Conservation (phyloP, 2,113 vertebrate species). For the Onychostoma macrolepis region DNA sequence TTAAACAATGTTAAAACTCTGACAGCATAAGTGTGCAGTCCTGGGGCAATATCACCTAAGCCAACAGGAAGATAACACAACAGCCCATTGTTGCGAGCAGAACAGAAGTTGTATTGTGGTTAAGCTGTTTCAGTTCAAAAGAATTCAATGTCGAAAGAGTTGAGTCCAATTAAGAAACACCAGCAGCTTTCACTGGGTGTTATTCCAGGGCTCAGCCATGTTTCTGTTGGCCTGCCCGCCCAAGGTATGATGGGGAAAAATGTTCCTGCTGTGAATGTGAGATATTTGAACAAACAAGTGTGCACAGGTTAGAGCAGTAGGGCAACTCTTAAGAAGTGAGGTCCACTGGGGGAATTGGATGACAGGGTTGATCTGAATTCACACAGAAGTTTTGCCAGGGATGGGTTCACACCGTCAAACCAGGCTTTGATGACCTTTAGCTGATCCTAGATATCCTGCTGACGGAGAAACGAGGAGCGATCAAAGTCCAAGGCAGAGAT, state of each 20-base stretch:
- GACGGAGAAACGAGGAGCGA: constrained; percentile 21
- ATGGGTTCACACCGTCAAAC: constrained; percentile 34
- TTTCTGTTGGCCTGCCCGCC: constrained; percentile 55
- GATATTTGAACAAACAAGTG: constrained; percentile 48
- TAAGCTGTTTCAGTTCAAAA: constrained; percentile 68
- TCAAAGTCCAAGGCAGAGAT: constrained; percentile 39
- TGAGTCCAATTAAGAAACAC: constrained; percentile 69
- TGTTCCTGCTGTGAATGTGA: constrained; percentile 37
- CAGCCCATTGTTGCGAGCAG: constrained; percentile 79
- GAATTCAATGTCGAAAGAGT: constrained; percentile 75
- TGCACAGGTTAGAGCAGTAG: constrained; percentile 34
- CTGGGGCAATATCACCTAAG: constrained; percentile 73
- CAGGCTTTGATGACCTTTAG: constrained; percentile 42
- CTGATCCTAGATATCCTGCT: constrained; percentile 39
- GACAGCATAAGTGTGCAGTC: constrained; percentile 74
- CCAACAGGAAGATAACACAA: constrained; percentile 77
- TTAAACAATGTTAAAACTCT: constrained; percentile 78
- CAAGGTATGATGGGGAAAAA: constrained; percentile 40
- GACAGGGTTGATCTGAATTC: constrained; percentile 37
- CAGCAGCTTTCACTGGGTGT: constrained; percentile 64
- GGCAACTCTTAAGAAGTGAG: constrained; percentile 9
- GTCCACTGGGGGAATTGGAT: constrained; percentile 40
- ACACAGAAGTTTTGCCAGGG: constrained; percentile 47
- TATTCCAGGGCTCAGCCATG: constrained; percentile 54
- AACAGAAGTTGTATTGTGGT: constrained; percentile 79